These are phyloP conservation scores for Lates calcarifer DNA, from an alignment of 2,113 vertebrate species.

Conservation along the genomic window DNA sequence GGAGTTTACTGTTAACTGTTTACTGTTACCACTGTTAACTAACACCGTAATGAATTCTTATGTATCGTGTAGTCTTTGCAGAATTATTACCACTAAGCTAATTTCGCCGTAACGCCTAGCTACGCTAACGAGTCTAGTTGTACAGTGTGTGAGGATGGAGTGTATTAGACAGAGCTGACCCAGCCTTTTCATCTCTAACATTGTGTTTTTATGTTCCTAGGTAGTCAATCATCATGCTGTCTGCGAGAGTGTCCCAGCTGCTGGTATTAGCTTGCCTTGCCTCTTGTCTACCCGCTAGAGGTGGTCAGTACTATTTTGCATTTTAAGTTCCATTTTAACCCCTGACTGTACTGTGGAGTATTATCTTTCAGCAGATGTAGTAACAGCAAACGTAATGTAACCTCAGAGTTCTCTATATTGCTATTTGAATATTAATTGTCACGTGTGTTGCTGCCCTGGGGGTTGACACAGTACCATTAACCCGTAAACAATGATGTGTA, in stretches of 20 bases:
- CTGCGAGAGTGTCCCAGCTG: constrained; percentile 9
- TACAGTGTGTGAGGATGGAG: not conserved
- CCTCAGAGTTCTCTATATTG: not conserved
- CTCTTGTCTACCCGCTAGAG: not conserved
- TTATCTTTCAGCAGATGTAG: too few species aligned
- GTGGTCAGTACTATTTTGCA: constrained; percentile 40
- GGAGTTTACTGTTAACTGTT: too few species aligned
- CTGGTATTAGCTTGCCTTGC: constrained; percentile 37
- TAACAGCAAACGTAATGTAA: too few species aligned
- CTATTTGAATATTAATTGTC: not conserved
- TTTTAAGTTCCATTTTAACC: not conserved
- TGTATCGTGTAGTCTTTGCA: too few species aligned
- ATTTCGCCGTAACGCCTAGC: not conserved
- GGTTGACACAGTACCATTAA: not conserved
- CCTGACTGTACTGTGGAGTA: not conserved
- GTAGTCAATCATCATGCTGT: constrained; percentile 33
- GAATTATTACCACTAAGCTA: too few species aligned
- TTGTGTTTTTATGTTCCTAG: not conserved
- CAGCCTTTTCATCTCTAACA: not conserved
- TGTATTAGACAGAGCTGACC: not conserved
- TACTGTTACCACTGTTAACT: not conserved
- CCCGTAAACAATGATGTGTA: too few species aligned
- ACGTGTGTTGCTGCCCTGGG: not conserved
- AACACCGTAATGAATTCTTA: not conserved
- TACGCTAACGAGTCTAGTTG: too few species aligned